Conservation (phyloP, 2,888 invertebrate species). For the Clepsis dumicolana region DNA sequence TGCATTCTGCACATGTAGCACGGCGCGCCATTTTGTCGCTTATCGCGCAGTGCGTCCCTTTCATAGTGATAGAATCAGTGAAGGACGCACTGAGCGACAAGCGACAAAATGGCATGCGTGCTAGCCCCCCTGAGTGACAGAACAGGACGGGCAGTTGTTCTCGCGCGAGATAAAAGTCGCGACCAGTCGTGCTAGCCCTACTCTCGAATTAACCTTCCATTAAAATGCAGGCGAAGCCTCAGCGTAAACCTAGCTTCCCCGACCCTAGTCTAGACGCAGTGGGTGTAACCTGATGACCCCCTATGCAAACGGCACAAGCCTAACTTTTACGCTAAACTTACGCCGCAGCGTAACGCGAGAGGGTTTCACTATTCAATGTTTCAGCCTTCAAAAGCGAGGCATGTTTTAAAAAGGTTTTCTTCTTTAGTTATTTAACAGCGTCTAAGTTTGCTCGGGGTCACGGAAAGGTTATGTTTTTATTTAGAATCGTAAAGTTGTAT, state of each 20-base stretch:
- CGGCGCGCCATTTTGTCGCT: no score
- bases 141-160: no score
- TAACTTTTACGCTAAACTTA: slow-evolving; percentile 4
- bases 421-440: background rate
- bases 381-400: background rate
- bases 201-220: no score
- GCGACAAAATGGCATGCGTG: no score
- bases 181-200: no score
- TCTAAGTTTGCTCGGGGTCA: background rate
- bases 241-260: background rate
- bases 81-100: no score
- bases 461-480: background rate
- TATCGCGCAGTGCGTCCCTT: no score
- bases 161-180: no score
- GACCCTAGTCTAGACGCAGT: slow-evolving; percentile 10
- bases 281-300: slow-evolving; percentile 5
- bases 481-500: no score
- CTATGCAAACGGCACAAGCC: slow-evolving; percentile 3
- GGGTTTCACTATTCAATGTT: background rate
- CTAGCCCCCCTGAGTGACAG: no score
- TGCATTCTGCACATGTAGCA: no score
- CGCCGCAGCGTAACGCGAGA: background rate
- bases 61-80: no score
- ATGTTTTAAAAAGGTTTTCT: background rate
- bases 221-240: background rate